Percentiles rank a stretch among this genome's conserved stretches.
These are phyloP conservation scores for Guaruba guarouba DNA, from an alignment of 2,113 vertebrate species.

Conservation along the genomic window DNA sequence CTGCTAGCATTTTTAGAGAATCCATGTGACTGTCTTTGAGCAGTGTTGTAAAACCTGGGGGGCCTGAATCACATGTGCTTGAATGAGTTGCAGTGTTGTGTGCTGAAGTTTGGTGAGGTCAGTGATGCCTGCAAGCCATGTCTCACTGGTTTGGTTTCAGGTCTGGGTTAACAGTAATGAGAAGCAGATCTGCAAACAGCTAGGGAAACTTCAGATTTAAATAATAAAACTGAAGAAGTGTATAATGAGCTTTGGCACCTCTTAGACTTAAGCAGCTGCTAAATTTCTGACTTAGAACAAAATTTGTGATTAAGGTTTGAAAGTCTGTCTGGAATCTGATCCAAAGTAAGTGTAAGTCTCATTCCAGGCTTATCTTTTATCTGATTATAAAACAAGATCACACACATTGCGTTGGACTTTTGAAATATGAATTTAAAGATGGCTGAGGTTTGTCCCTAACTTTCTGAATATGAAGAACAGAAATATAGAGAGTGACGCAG, in stretches of 20 bases:
- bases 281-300: not conserved
- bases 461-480: not conserved
- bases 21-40: not conserved
- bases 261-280: not conserved
- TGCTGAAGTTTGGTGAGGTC: not conserved
- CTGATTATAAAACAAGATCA: not conserved
- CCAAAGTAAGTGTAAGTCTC: not conserved
- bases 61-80: not conserved
- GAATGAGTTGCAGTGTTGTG: not conserved
- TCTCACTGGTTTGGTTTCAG: fast-evolving
- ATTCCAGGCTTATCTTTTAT: not conserved
- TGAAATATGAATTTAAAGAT: not conserved
- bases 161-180: not conserved
- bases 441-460: not conserved
- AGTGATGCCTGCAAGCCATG: not conserved
- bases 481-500: not conserved
- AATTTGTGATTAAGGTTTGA: not conserved
- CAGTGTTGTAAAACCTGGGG: not conserved
- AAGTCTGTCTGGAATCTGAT: not conserved
- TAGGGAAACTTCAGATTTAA: not conserved
- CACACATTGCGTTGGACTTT: not conserved
- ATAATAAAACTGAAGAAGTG: not conserved
- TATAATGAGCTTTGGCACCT: not conserved
- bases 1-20: not conserved
- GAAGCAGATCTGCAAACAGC: not conserved